Percentiles rank a stretch among this genome's conserved stretches.
phyloP scores from a whole-genome alignment of 2,113 vertebrate species.

The Amia ocellicauda region DNA sequence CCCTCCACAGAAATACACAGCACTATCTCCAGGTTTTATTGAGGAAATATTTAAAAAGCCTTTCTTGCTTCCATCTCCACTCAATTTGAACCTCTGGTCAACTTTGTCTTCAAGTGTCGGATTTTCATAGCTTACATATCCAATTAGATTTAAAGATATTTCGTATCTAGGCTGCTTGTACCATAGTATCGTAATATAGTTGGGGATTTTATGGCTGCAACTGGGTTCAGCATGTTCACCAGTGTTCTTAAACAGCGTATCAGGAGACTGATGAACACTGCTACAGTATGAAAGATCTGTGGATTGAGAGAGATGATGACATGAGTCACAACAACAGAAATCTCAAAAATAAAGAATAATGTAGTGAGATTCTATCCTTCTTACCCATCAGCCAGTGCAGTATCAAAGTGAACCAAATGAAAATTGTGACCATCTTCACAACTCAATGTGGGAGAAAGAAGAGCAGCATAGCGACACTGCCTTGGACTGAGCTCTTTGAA shows the following conservation, averaged over 20 bases:
- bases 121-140: constrained; percentile 2
- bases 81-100: constrained; percentile 27
- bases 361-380: not conserved
- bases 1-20: constrained; percentile 27
- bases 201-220: constrained; percentile 5
- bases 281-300: constrained; percentile 31
- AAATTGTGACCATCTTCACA: constrained; percentile 30
- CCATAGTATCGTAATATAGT: constrained; percentile 44
- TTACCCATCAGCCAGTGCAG: constrained; percentile 36
- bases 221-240: too few species aligned
- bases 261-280: constrained; percentile 18
- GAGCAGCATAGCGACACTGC: too few species aligned
- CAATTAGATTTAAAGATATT: constrained; percentile 33
- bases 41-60: constrained; percentile 35
- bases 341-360: too few species aligned
- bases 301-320: not conserved
- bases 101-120: constrained; percentile 10
- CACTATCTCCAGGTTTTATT: constrained; percentile 1
- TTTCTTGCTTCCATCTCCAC: constrained; percentile 38
- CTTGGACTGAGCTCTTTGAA: too few species aligned
- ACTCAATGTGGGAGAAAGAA: not conserved
- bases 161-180: constrained; percentile 34
- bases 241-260: not conserved
- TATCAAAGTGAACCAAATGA: constrained; percentile 3
- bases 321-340: not conserved